A percentile compares a stretch with the other conserved stretches of the same genome.
Conservation (phyloP, 2,888 invertebrate genomes). For the Platycheirus albimanus region DNA sequence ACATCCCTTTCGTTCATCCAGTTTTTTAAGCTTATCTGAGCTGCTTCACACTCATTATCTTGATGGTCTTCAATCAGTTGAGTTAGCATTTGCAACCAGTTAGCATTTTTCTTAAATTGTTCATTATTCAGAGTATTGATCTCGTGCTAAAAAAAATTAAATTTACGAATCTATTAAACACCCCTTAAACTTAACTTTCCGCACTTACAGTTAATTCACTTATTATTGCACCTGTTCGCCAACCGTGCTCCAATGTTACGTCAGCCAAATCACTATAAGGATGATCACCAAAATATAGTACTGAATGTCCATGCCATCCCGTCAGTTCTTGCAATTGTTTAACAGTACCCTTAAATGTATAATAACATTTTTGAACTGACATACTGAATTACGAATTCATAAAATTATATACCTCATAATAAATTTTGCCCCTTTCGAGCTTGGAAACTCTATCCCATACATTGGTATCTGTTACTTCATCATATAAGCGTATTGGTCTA, state of each 20-base stretch:
- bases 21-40: slow-evolving; percentile 86
- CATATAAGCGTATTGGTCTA: slow-evolving; percentile 94
- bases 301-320: slow-evolving; percentile 95
- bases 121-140: slow-evolving; percentile 93
- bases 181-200: background rate
- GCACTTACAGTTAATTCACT: slow-evolving; percentile 92
- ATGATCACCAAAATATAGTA: slow-evolving; percentile 98
- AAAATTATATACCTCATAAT: slow-evolving; percentile 89
- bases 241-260: slow-evolving; percentile 97
- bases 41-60: slow-evolving; percentile 88
- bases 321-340: slow-evolving; percentile 95
- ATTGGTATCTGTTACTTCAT: slow-evolving; percentile 90
- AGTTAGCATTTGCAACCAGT: slow-evolving; percentile 96
- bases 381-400: background rate
- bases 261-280: slow-evolving; percentile 98
- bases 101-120: slow-evolving; percentile 93
- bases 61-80: slow-evolving; percentile 95
- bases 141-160: slow-evolving; percentile 87
- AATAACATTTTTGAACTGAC: background rate
- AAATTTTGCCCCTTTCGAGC: slow-evolving; percentile 94
- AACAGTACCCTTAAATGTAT: slow-evolving; percentile 91
- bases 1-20: slow-evolving; percentile 93
- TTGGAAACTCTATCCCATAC: slow-evolving; percentile 95
- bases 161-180: background rate
- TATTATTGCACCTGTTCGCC: slow-evolving; percentile 99